A percentile compares a stretch with the other conserved stretches of the same genome.
These are phyloP conservation scores for Platichthys flesus DNA, from an alignment of 2,113 vertebrate genomes.

Conservation along the genomic window DNA sequence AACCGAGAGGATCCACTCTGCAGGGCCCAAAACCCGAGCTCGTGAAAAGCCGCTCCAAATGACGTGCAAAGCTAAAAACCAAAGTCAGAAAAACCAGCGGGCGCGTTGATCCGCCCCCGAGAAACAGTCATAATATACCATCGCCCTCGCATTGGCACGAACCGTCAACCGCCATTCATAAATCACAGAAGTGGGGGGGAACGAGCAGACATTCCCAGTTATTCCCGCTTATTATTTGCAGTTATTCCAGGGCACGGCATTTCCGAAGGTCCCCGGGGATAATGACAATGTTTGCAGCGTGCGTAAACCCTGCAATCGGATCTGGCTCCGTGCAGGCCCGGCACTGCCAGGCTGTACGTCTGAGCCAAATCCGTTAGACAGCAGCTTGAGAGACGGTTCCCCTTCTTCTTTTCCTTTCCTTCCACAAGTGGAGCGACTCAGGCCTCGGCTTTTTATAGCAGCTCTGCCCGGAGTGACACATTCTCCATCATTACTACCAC, in stretches of 20 bases:
- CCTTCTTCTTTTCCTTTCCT: slow-evolving; percentile 11
- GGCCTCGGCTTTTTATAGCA: slow-evolving; percentile 62
- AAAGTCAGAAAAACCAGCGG: background rate
- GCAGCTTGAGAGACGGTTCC: slow-evolving; percentile 38
- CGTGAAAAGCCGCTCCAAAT: slow-evolving; percentile 42
- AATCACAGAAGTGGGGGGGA: slow-evolving; percentile 45
- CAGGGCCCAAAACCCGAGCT: slow-evolving; percentile 14
- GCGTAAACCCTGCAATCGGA: slow-evolving; percentile 70
- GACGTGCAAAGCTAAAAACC: slow-evolving; percentile 46
- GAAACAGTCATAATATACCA: slow-evolving; percentile 51
- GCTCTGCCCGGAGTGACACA: slow-evolving; percentile 40
- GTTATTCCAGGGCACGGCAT: slow-evolving; percentile 51
- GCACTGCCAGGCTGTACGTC: slow-evolving; percentile 43
- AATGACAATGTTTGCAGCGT: slow-evolving; percentile 67
- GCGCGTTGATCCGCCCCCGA: slow-evolving; percentile 29
- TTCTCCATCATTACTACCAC: slow-evolving; percentile 49
- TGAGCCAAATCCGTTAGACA: slow-evolving; percentile 54
- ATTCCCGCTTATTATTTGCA: slow-evolving; percentile 61
- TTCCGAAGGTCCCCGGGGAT: slow-evolving; percentile 51
- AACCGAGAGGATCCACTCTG: slow-evolving; percentile 53
- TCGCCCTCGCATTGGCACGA: slow-evolving; percentile 44
- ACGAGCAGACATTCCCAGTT: slow-evolving; percentile 63
- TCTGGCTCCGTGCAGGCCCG: slow-evolving; percentile 53
- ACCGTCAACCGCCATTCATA: slow-evolving; percentile 62
- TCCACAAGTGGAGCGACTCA: slow-evolving; percentile 36